Evolutionary conservation across 2,113 vertebrate genomes (phyloP).

Genomic region (Zosterops borbonicus): DNA sequence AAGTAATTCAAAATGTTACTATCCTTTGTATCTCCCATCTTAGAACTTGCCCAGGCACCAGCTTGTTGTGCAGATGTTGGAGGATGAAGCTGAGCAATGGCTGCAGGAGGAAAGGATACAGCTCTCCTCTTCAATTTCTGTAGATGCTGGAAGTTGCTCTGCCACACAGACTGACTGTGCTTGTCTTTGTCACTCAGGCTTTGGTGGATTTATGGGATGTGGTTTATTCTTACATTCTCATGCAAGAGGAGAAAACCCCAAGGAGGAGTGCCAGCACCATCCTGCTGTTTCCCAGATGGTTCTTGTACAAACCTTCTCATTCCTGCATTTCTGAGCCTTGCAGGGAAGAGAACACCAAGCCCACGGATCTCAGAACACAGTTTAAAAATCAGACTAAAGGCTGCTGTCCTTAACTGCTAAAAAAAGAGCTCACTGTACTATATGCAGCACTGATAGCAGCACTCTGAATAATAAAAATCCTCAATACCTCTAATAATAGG

Average conservation of each 20-base stretch:
- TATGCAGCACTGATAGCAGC: background rate
- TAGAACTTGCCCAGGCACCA: background rate
- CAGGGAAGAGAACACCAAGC: background rate
- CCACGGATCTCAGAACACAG: background rate
- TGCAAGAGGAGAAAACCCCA: background rate
- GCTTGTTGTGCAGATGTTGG: background rate
- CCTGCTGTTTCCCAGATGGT: background rate
- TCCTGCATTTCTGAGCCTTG: background rate
- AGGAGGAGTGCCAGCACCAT: background rate
- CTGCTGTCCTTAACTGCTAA: background rate
- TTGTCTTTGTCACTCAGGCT: background rate
- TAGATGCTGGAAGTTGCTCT: background rate
- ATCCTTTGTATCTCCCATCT: background rate
- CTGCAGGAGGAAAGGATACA: background rate
- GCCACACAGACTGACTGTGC: background rate
- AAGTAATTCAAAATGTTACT: background rate
- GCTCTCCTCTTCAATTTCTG: background rate
- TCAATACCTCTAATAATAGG: background rate
- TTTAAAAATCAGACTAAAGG: background rate
- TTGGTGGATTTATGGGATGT: background rate
- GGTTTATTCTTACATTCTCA: background rate
- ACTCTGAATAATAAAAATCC: background rate
- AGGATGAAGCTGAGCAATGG: background rate
- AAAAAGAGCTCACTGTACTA: background rate
- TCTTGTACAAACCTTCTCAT: background rate